Base-by-base conservation (phyloP, 2,113 vertebrate species). In the Hystrix brachyura region DNA sequence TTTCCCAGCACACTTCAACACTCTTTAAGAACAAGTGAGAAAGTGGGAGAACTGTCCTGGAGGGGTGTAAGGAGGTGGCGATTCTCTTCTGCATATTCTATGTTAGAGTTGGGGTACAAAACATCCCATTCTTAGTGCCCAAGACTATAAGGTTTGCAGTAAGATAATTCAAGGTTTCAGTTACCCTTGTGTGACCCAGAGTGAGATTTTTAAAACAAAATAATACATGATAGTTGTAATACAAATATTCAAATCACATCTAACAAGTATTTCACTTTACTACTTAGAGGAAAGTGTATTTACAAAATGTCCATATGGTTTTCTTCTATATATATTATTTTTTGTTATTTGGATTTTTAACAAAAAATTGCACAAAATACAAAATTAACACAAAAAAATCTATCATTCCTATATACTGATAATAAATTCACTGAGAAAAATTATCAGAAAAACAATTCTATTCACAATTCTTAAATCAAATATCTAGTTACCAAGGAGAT, bases 191-290 rank as follows among this genome's bases (percentile, higher is more conserved):
- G 2, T 91, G 48, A 57, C 48, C 69, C 72, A 64, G 55, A 92
- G 43, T 91, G 57, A 17, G 10, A 21, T 29, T 89, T 53, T 32
- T 34, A 76, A 84, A n/a, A 23, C 53, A 62, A 90, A 71, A 65
- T 83, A 84, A 94, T 71, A 32, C 32, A 60, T 2, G 32, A 48
- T 7, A 59, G 2, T 64, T 87, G 19, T 67, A 65, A 84, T 87
- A 55, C 84, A 95, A 90, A 81, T n/a, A 69, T 85, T 59, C 38
- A 84, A 90, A 80, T 19, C 19, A 60, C 27, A 53, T 92, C 18
- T 88, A 82, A 76, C 60, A 48, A 82, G 91, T 32, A 32, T 85
- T 64, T 91, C 29, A 32, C 9, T 53, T 23, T 87, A 64, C 15
- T 7, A 6, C 2, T 0, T 32, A 34, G 59, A 76, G 17, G 60